Evolutionary conservation across 2,888 invertebrate genomes (phyloP), one percentile per base, ranked within the genome.

Genomic region (Chrysopilus asiliformis): DNA sequence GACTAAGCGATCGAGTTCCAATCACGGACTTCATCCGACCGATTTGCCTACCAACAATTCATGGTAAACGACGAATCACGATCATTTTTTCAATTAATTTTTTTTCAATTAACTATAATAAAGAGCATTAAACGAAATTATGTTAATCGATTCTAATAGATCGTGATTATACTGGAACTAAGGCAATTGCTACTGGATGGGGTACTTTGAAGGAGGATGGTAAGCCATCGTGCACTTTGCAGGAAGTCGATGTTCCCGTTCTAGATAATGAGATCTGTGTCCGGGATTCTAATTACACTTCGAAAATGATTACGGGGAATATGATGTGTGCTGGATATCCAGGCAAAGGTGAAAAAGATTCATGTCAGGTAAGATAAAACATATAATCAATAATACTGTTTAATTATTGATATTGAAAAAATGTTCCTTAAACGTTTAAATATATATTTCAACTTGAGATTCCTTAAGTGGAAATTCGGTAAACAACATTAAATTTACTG

Each of bases 301-400:
- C 78, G 2, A 72, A 77, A 36, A 85, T 86, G 81, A 89, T 89
- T 46, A 81, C 84, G 0, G 79, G 84, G 48, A 86, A 86, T 56
- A 90, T 89, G 89, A 53, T 87, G 58, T 87, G 86, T 52, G 86
- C 86, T 14, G 86, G 85, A 1, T 83, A 77, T 54, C 72, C 74
- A 0, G 70, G 73, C 40, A 58, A 58, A 1, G 86, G 86, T 9
- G 66, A 72, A 50, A 81, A 75, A 51, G 86, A 85, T 55, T 82
- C 85, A 26, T 86, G 85, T 55, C 85, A 85, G 72, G 84, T 84
- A 59, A n/a, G n/a, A n/a, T n/a, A n/a, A n/a, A n/a, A n/a, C n/a
- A n/a, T n/a, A n/a, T n/a, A n/a, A n/a, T n/a, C n/a, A n/a, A n/a
- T n/a, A n/a, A n/a, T n/a, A n/a, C n/a, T n/a, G n/a, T n/a, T n/a